Evolutionary conservation across 2,888 invertebrate species (phyloP).

Genomic region (Drosophila subquinaria): DNA sequence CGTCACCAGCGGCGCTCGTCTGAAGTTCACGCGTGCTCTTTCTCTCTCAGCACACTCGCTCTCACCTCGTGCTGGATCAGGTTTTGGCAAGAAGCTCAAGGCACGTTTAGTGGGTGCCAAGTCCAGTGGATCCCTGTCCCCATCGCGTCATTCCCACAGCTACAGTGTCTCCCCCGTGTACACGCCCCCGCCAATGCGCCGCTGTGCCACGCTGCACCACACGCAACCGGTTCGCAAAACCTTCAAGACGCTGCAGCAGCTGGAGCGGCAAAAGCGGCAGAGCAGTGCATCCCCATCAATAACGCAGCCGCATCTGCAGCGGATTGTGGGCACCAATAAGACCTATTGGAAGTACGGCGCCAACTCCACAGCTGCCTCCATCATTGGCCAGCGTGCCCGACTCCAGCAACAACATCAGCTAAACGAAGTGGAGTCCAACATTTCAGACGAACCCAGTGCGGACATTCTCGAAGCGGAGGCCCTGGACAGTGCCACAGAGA

Average conservation of each 20-base stretch:
- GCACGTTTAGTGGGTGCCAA: slow-evolving; percentile 72
- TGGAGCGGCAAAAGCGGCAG: slow-evolving; percentile 80
- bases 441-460: slow-evolving; percentile 69
- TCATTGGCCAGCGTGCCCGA: slow-evolving; percentile 76
- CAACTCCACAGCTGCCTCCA: slow-evolving; percentile 83
- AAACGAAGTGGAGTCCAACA: slow-evolving; percentile 68
- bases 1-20: slow-evolving; percentile 50
- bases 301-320: slow-evolving; percentile 62
- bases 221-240: slow-evolving; percentile 83
- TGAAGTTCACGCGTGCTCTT: slow-evolving; percentile 81
- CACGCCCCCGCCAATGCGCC: slow-evolving; percentile 83
- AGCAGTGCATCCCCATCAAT: slow-evolving; percentile 15
- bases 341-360: slow-evolving; percentile 83
- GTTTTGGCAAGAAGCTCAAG: slow-evolving; percentile 74
- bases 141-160: slow-evolving; percentile 74
- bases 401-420: slow-evolving; percentile 55
- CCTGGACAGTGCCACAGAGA: slow-evolving; percentile 80
- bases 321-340: slow-evolving; percentile 82
- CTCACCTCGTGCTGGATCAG: slow-evolving; percentile 53
- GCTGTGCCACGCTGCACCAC: slow-evolving; percentile 84
- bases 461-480: slow-evolving; percentile 65
- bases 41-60: slow-evolving; percentile 83
- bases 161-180: slow-evolving; percentile 82
- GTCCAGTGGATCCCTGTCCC: slow-evolving; percentile 77
- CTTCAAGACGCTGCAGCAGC: slow-evolving; percentile 82